These are phyloP conservation scores for Solea solea DNA, from an alignment of 2,113 vertebrate species.

Conservation along the genomic window DNA sequence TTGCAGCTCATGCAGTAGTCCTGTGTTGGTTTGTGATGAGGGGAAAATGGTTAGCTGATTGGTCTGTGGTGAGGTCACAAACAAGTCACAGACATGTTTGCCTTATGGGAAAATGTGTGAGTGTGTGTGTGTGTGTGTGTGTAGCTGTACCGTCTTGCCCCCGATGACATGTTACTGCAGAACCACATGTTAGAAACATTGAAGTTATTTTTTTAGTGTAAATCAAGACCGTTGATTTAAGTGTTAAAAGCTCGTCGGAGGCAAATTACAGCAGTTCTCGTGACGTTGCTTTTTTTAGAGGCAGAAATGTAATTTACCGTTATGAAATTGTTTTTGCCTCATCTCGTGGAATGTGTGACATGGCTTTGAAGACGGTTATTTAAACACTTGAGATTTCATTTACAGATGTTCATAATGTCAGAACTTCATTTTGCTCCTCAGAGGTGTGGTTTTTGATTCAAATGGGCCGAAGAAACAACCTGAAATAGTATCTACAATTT, in stretches of 20 bases:
- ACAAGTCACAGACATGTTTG: conserved; percentile 66
- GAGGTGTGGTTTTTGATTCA: conserved; percentile 12
- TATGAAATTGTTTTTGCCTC: conserved; percentile 5
- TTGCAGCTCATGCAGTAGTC: conserved; percentile 37
- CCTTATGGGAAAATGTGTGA: conserved; percentile 52
- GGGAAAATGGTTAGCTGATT: conserved; percentile 46
- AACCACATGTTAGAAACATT: conserved; percentile 70
- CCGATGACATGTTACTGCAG: conserved; percentile 34
- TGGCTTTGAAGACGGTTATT: conserved; percentile 6
- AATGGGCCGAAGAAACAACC: conserved; percentile 7
- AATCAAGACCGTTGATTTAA: conserved; percentile 62
- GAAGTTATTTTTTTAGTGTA: conserved; percentile 66
- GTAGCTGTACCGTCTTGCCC: conserved; percentile 14
- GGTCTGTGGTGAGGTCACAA: conserved; percentile 67
- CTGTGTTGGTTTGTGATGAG: conserved; percentile 35
- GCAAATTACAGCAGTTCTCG: conserved; percentile 16
- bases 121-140: conserved; percentile 16
- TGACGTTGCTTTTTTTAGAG: conserved; percentile 34
- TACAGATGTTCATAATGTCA: conserved; percentile 14
- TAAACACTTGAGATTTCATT: conserved; percentile 6
- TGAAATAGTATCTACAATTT: conserved; percentile 20
- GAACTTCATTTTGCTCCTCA: background rate
- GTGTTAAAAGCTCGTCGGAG: too few species aligned
- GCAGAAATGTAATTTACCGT: conserved; percentile 3
- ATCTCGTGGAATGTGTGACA: conserved; percentile 14